phyloP scores from a whole-genome alignment of 64 coral and sea anemone species.

The Pachyseris speciosa region DNA sequence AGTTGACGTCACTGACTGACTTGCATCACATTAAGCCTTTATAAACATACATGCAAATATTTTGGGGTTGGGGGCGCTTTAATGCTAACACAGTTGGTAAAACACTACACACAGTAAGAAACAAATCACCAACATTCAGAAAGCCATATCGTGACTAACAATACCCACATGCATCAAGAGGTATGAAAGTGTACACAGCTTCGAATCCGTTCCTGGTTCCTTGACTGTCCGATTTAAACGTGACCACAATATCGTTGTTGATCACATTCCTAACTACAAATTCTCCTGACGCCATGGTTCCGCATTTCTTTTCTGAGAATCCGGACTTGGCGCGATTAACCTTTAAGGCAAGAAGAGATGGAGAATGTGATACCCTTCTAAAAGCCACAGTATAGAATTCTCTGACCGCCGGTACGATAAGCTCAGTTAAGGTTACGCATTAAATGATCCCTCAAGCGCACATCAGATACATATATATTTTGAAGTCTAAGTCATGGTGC shows the following conservation, averaged over 20 bases:
- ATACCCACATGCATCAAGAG: neutral
- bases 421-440: no score
- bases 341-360: neutral
- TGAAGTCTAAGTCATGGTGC: no score
- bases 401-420: no score
- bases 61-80: no score
- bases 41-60: no score
- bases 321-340: neutral
- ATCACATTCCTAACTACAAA: neutral
- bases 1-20: no score
- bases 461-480: no score
- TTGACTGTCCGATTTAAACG: conserved; percentile 15
- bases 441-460: neutral
- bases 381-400: no score
- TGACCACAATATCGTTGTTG: neutral
- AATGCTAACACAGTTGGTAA: no score
- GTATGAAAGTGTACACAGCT: conserved; percentile 6
- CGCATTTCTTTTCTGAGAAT: neutral
- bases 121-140: no score
- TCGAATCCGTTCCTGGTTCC: conserved; percentile 8
- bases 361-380: neutral
- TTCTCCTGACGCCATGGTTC: neutral
- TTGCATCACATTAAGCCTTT: no score
- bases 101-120: no score
- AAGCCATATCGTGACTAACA: neutral